These are phyloP conservation scores for Philereme transversata DNA, from an alignment of 2,888 invertebrate species.

Conservation along the genomic window DNA sequence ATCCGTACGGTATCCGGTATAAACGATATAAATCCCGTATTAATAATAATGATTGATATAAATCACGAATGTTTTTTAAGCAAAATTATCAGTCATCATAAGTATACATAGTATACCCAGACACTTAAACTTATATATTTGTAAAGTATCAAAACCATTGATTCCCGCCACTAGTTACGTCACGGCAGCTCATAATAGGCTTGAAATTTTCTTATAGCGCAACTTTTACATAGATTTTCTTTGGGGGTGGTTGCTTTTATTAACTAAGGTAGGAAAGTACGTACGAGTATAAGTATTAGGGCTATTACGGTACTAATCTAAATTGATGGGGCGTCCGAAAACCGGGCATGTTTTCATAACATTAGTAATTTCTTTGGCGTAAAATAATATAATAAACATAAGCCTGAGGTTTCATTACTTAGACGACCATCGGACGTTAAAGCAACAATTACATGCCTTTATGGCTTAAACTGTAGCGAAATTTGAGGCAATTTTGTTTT, in stretches of 20 bases:
- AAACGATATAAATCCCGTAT: too few relatives aligned
- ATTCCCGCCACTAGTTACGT: slow-evolving; percentile 47
- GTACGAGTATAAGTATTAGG: slow-evolving; percentile 34
- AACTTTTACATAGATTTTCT: slow-evolving; percentile 80
- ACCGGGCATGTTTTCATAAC: slow-evolving; percentile 76
- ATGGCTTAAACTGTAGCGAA: slow-evolving; percentile 47
- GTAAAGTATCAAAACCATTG: slow-evolving; percentile 56
- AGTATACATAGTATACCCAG: too few relatives aligned
- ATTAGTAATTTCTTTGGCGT: slow-evolving; percentile 80
- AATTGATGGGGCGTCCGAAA: slow-evolving; percentile 82
- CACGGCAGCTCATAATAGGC: slow-evolving; percentile 74
- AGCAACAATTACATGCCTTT: slow-evolving; percentile 56
- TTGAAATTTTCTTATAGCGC: slow-evolving; percentile 80
- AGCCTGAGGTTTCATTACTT: slow-evolving; percentile 74
- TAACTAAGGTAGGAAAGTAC: slow-evolving; percentile 30
- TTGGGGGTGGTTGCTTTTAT: slow-evolving; percentile 63
- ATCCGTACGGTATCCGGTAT: too few relatives aligned
- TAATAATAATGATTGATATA: too few relatives aligned
- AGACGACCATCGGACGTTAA: slow-evolving; percentile 55
- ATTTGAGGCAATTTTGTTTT: slow-evolving; percentile 46
- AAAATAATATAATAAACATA: slow-evolving; percentile 79
- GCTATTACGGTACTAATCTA: slow-evolving; percentile 80
- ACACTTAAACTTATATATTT: too few relatives aligned
- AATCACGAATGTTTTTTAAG: too few relatives aligned
- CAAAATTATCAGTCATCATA: too few relatives aligned